Evolutionary conservation across 2,797 vertebrate genomes (phyloP).

Genomic region (Phrynocephalus forsythii): DNA sequence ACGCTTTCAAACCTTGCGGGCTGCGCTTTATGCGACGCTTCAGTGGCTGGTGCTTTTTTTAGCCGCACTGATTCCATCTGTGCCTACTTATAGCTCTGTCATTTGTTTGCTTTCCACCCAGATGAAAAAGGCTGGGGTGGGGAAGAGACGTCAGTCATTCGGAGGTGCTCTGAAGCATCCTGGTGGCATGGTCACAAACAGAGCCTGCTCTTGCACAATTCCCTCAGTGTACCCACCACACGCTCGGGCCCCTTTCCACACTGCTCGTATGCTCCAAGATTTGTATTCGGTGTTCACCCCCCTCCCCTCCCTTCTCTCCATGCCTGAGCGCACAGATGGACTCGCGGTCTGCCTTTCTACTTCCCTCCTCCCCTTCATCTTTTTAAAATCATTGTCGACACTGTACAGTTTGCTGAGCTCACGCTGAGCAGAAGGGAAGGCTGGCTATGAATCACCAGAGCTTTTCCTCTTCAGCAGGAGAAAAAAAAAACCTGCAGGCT

Average conservation of each 20-base stretch:
- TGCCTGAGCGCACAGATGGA: slow-evolving; percentile 19
- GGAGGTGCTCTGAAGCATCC: neutral
- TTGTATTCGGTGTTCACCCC: neutral
- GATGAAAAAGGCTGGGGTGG: slow-evolving; percentile 17
- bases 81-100: slow-evolving; percentile 25
- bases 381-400: slow-evolving; percentile 8
- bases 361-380: neutral
- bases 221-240: neutral
- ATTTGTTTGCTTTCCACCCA: slow-evolving; percentile 29
- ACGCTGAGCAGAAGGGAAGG: slow-evolving; percentile 5
- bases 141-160: neutral
- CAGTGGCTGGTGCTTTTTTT: slow-evolving; percentile 39
- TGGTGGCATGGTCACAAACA: slow-evolving; percentile 14
- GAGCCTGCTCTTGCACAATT: neutral
- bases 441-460: slow-evolving; percentile 10
- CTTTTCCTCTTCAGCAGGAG: slow-evolving; percentile 13
- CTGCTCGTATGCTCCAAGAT: neutral
- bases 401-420: slow-evolving; percentile 4
- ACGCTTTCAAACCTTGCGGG: slow-evolving; percentile 19
- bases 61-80: slow-evolving; percentile 37
- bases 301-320: neutral
- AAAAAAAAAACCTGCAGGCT: neutral
- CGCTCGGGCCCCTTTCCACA: neutral
- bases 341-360: neutral
- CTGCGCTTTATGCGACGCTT: slow-evolving; percentile 8